A percentile compares a stretch with the other conserved stretches of the same genome.
phyloP scores from a whole-genome alignment of 2,113 vertebrate genomes.

The Dromaius novaehollandiae region DNA sequence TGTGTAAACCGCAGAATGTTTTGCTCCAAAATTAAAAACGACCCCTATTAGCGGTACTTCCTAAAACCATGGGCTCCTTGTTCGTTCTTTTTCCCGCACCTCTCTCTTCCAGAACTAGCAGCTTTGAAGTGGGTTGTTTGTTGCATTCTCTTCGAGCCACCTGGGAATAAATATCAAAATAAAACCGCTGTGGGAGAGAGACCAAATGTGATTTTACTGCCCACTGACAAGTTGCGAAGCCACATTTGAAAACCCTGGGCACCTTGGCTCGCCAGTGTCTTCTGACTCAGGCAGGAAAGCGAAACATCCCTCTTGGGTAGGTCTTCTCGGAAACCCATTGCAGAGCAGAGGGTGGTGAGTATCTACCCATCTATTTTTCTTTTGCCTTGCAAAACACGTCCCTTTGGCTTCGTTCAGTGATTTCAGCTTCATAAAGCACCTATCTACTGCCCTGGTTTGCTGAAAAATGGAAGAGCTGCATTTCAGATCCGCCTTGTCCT shows the following conservation, averaged over 20 bases:
- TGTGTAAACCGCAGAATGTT: not conserved
- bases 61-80: not conserved
- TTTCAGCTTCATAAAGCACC: not conserved
- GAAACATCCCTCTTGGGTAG: not conserved
- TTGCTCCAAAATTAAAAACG: not conserved
- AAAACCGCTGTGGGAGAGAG: not conserved
- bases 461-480: not conserved
- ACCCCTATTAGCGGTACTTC: not conserved
- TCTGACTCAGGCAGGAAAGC: not conserved
- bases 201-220: not conserved
- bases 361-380: not conserved
- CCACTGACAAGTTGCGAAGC: not conserved
- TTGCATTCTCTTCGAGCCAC: not conserved
- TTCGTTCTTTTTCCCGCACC: not conserved
- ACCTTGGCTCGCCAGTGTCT: not conserved
- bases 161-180: not conserved
- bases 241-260: not conserved
- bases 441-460: not conserved
- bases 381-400: not conserved
- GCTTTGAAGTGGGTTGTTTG: not conserved
- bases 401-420: not conserved
- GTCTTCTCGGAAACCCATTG: not conserved
- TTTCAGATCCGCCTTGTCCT: not conserved
- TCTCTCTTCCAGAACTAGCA: accelerated
- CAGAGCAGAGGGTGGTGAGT: not conserved